Conservation (phyloP, 2,797 vertebrate species). For the Halcyon leucocephala region DNA sequence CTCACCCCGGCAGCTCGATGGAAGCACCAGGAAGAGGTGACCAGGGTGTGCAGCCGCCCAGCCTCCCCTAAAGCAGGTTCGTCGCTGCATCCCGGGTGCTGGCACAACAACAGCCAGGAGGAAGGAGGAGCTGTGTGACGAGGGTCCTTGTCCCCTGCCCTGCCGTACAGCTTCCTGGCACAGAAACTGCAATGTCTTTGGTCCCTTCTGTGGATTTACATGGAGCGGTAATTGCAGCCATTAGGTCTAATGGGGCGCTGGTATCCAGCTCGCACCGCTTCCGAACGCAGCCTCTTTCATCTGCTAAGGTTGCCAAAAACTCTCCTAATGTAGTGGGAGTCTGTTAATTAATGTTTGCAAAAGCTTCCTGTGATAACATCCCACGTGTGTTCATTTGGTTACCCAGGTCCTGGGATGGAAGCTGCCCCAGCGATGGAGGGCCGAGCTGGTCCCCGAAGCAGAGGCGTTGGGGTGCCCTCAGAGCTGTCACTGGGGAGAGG, state of each 20-base stretch:
- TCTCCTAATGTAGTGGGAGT: neutral
- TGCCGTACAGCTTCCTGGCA: neutral
- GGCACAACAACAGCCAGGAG: neutral
- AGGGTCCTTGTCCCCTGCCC: neutral
- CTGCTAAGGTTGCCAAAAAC: neutral
- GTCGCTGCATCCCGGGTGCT: fast-evolving
- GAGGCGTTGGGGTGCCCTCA: neutral
- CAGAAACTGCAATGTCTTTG: fast-evolving
- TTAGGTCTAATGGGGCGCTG: fast-evolving
- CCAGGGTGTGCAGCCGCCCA: neutral
- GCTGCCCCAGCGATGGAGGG: fast-evolving
- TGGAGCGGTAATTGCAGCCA: fast-evolving
- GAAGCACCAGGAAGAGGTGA: neutral
- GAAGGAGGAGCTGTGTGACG: neutral
- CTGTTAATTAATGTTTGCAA: neutral
- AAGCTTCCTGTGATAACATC: neutral
- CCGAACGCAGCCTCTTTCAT: fast-evolving
- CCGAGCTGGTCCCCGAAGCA: neutral
- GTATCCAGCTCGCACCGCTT: fast-evolving
- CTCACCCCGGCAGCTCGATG: neutral
- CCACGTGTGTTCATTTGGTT: fast-evolving
- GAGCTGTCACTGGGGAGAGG: neutral
- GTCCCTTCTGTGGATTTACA: neutral
- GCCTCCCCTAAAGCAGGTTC: neutral
- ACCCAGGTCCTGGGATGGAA: neutral